Base-by-base conservation (phyloP, 2,797 vertebrate genomes). In the Prionace glauca region DNA sequence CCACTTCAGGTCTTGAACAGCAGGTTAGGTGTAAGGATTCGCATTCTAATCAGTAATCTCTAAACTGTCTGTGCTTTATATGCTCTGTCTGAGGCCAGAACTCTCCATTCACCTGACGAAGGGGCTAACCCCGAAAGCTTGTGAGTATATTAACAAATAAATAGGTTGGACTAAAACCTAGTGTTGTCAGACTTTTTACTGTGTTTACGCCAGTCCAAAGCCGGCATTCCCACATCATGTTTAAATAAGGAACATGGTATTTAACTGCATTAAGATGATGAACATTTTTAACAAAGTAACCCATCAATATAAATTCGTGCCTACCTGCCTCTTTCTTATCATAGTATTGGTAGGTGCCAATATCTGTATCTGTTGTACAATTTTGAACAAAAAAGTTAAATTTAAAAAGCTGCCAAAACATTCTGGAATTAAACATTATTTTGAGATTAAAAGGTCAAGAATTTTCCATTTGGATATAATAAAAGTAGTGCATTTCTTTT, bases 271-370 rank as follows among this genome's bases (percentile, higher is more conserved):
- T 67, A 65, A 88, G 67, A 79, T 41, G 9, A 62, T 29, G 67
- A 36, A 81, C 84, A 94, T 79, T 65, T 96, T 72, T 81, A 50
- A 60, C 95, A 95, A 65, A 65, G 56, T 91, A 65, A 91, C 29
- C 18, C 22, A 32, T 95, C 41, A 95, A n/a, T 96, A 3, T 79
- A 96, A 95, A 96, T 96, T 96, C 95, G 18, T 96, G 97, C 97
- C 98, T 98, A 99, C 99, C 98, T 98, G 98, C 95, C 96, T 99
- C 98, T 96, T 98, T 98, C 98, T 98, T 99, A 97, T 99, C 98
- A 95, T 98, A 98, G 97, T 98, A 99, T 97, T 98, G 98, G 97
- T 98, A 98, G 96, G 98, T 98, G 96, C 99, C 99, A 96, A 99
- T 98, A 97, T 99, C 98, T 97, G 98, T 98, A 97, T 98, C 99